Base-by-base conservation (phyloP, 2,113 vertebrate species). In the Terrapene triunguis region DNA sequence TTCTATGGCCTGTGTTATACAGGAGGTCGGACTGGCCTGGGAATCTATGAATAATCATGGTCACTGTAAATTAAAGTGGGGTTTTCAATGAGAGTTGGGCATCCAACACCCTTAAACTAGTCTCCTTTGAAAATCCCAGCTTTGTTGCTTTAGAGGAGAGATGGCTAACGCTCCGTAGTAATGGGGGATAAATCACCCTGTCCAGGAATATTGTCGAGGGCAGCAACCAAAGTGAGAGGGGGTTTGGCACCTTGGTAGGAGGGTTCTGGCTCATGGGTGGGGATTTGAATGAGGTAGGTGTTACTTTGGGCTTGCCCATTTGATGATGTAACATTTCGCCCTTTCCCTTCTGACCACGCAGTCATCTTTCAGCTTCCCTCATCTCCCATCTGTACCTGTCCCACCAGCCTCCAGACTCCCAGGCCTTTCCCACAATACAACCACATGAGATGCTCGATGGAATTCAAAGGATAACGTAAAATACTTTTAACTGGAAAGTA, bases 281-380 rank as follows among this genome's bases (percentile, higher is more conserved):
- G 22, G 4, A 16, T 29, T 69, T 83, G 38, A 9, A 7, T 62
- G 25, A 57, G 57, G 48, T 59, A 29, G 2, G 8, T 44, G 16
- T 38, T 50, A 17, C 4, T 12, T 91, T 80, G 50, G 57, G 54
- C 8, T 0, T 0, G 51, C 14, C 7, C 19, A n/a, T 35, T 24
- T 53, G 4, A 72, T 0, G 0, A 48, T 35, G 4, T 4, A 14
- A 32, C 53, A 62, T 82, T 82, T 13, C 3, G 57, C 24, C 10
- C 24, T 72, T 72, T 72, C 19, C 19, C 19, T 72, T 72, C 65
- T 38, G 4, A 38, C 10, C 65, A 72, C 9, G 7, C 65, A 17
- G 16, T 38, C 65, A 38, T n/a, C n/a, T 38, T 72, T n/a, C 65
- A 72, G 35, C 35, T 72, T 72, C 4, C n/a, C 65, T 38, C 65